Percentiles rank a stretch among this genome's conserved stretches.
phyloP scores from a whole-genome alignment of 2,113 vertebrate species.

The Cyrtonyx montezumae region DNA sequence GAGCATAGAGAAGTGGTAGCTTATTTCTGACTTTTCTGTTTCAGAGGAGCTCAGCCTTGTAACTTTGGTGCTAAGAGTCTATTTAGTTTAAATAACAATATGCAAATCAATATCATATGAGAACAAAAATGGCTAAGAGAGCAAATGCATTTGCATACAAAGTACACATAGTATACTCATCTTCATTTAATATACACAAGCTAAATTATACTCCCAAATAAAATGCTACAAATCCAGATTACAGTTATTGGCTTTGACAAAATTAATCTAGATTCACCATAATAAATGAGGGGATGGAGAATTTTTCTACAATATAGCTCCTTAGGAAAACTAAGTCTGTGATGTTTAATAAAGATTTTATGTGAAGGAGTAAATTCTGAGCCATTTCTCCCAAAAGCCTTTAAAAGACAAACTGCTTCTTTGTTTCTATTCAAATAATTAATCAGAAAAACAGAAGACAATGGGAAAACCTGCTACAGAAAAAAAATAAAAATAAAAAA shows the following conservation, averaged over 20 bases:
- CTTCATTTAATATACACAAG: neutral
- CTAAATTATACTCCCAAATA: neutral
- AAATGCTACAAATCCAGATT: neutral
- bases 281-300: rapidly evolving
- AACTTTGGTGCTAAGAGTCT: neutral
- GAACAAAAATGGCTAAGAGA: neutral
- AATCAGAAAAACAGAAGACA: neutral
- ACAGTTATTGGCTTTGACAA: conserved; percentile 6
- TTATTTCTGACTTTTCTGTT: neutral
- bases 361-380: neutral
- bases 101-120: neutral
- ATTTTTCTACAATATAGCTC: neutral
- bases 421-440: neutral
- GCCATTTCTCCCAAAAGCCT: neutral
- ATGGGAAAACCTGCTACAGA: neutral
- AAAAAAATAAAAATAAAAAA: neutral
- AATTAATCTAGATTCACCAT: neutral
- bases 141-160: conserved; percentile 8
- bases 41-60: neutral
- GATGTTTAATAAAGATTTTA: neutral
- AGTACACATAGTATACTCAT: neutral
- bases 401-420: neutral
- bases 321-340: neutral
- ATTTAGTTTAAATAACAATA: conserved; percentile 5
- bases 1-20: neutral